Base-by-base conservation (phyloP, 2,888 invertebrate genomes). In the Muschampia plurimacula region DNA sequence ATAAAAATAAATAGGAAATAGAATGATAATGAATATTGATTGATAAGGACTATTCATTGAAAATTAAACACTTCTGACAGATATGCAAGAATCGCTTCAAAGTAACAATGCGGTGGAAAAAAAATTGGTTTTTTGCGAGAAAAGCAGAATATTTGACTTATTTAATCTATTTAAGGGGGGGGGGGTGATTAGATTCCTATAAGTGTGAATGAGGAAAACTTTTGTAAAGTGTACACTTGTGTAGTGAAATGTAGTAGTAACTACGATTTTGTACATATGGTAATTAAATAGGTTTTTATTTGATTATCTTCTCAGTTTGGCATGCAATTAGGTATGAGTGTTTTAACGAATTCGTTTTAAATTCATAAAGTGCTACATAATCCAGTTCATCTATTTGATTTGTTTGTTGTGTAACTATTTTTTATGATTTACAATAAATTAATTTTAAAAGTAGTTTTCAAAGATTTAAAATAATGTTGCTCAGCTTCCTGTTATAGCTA, bases 251-350 rank as follows among this genome's bases (percentile, higher is more conserved):
- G 5, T 32, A 32, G 5, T 32, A 32, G 4, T 4, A 32, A 32
- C 2, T 52, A 15, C 1, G 2, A 1, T 12, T 2, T 15, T 52
- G 15, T 52, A 4, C n/a, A n/a, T n/a, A n/a, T 4, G 32, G 44
- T 44, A 44, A 41, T 44, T 10, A 22, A 44, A 22, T 28, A 22
- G 10, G 8, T 2, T 49, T n/a, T 22, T 12, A 6, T 46, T 46
- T 39, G 7, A 46, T 44, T 52, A 36, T 49, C 2, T 49, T 66
- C 15, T 7, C 32, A 55, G 49, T 52, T 63, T 52, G 39, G 69
- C 69, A 69, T 69, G 69, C 52, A 62, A 52, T 22, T 13, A 36
- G 52, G 69, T 63, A 69, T 69, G 69, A 13, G 63, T 28, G 36
- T 69, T 69, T 52, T 55, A 55, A 69, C 52, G 52, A 32, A 52